phyloP scores from a whole-genome alignment of 2,888 invertebrate species.

The Bembecia ichneumoniformis region DNA sequence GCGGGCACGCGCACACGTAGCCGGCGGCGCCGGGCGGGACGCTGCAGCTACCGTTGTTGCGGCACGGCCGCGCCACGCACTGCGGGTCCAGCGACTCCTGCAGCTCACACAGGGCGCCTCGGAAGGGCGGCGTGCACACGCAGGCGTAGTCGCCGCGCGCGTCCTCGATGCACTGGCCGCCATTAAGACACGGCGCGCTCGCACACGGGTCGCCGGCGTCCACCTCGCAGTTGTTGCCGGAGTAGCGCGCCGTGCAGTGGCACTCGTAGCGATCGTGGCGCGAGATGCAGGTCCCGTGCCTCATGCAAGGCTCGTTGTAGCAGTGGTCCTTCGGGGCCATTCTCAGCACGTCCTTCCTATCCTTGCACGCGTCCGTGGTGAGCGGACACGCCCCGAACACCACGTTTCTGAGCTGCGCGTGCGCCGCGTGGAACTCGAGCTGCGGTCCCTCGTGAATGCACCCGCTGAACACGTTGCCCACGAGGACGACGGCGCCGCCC shows the following conservation, averaged over 20 bases:
- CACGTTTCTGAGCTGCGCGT: constrained; percentile 77
- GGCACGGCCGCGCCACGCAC: constrained; percentile 84
- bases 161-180: constrained; percentile 78
- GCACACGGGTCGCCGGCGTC: constrained; percentile 83
- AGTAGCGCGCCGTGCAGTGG: constrained; percentile 85
- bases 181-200: constrained; percentile 80
- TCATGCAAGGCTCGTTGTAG: constrained; percentile 85
- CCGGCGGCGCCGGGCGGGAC: constrained; percentile 71
- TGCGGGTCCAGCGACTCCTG: constrained; percentile 78
- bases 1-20: constrained; percentile 73
- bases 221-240: constrained; percentile 89
- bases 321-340: constrained; percentile 78
- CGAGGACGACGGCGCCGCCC: constrained; percentile 79
- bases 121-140: constrained; percentile 77
- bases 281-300: constrained; percentile 85
- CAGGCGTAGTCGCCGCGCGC: constrained; percentile 79
- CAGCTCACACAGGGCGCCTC: constrained; percentile 80
- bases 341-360: constrained; percentile 67
- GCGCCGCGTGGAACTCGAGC: constrained; percentile 79
- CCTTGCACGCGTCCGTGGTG: constrained; percentile 78
- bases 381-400: constrained; percentile 84
- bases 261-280: constrained; percentile 86
- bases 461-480: constrained; percentile 86
- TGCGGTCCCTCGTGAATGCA: constrained; percentile 91
- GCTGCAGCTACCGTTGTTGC: constrained; percentile 83